Base-by-base conservation (phyloP, 1,140 invertebrate genomes). In the Coenobita brevimanus region DNA sequence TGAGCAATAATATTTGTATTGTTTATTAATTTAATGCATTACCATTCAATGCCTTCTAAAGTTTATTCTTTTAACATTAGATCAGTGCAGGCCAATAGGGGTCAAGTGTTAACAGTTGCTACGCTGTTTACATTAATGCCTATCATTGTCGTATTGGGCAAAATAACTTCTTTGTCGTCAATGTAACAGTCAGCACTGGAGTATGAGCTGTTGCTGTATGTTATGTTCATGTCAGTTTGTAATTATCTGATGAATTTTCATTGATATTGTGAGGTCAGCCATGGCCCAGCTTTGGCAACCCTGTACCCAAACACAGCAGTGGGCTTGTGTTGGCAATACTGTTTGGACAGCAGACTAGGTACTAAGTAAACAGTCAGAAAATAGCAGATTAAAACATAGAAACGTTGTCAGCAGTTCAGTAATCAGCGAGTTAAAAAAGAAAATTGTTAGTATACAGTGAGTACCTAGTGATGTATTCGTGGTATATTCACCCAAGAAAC, bases 281-380 rank as follows among this genome's bases (percentile, higher is more conserved):
- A 43, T 46, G 71, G 67, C 81, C 67, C 67, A 73, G 67, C 81
- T 67, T 73, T 71, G 81, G 71, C 43, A 50, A 50, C 71, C 81
- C 81, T 83, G 64, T 73, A 81, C 81, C 81, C 43, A 78, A 78
- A 86, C 84, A 86, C 84, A 86, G 38, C 76, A 67, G 84, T 86
- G 84, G 84, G 57, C 60, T 62, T 79, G 75, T 86, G 84, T 79
- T 86, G 76, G 84, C 84, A 86, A 86, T 78, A 57, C 67, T 79
- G 71, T 69, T 79, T 75, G 78, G 50, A 60, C 84, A 86, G 73
- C 84, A 78, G 75, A 86, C 75, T 78, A 86, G 84, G 84, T 75
- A 54, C 57, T 50, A 41, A 30, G 71, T 33, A 75, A 57, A 64
- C n/a, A 30, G 30, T 64, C n/a, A 64, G 36, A 36, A 73, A 30